Percentiles rank a stretch among this genome's conserved stretches.
Evolutionary conservation across 2,888 invertebrate genomes (phyloP).

Genomic region (Drosophila paucipuncta): DNA sequence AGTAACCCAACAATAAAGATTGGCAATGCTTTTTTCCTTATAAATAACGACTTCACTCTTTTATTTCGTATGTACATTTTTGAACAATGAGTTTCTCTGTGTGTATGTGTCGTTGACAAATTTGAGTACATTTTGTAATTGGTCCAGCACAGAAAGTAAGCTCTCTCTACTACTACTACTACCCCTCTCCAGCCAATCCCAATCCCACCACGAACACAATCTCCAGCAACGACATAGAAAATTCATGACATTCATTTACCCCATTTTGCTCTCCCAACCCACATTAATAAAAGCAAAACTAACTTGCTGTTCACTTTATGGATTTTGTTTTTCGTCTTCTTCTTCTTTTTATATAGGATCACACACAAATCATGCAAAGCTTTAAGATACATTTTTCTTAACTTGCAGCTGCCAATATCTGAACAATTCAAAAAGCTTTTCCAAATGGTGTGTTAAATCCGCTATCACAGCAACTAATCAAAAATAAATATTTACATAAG

Average conservation of each 20-base stretch:
- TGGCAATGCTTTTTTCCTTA: constrained; percentile 54
- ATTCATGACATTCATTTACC: constrained; percentile 28
- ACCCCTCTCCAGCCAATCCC: background rate
- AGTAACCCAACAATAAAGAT: constrained; percentile 29
- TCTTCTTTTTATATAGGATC: constrained; percentile 59
- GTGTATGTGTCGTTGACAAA: constrained; percentile 57
- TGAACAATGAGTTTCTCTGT: constrained; percentile 50
- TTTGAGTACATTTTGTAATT: constrained; percentile 48
- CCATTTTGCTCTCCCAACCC: constrained; percentile 13
- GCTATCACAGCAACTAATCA: constrained; percentile 58
- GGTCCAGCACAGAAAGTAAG: constrained; percentile 45
- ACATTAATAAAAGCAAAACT: constrained; percentile 22
- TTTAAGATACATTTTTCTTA: constrained; percentile 62
- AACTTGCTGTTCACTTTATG: constrained; percentile 52
- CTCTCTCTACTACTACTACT: background rate
- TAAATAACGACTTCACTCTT: constrained; percentile 47
- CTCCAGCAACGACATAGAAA: constrained; percentile 23
- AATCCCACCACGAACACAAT: constrained; percentile 8
- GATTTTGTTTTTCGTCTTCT: constrained; percentile 60
- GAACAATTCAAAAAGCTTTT: constrained; percentile 53
- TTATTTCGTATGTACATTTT: constrained; percentile 49
- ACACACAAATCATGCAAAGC: constrained; percentile 58
- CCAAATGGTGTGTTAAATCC: constrained; percentile 79
- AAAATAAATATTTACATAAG: constrained; percentile 24
- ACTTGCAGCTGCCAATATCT: constrained; percentile 61